Conservation (phyloP, 2,888 invertebrate species). For the Leptura quadrifasciata region DNA sequence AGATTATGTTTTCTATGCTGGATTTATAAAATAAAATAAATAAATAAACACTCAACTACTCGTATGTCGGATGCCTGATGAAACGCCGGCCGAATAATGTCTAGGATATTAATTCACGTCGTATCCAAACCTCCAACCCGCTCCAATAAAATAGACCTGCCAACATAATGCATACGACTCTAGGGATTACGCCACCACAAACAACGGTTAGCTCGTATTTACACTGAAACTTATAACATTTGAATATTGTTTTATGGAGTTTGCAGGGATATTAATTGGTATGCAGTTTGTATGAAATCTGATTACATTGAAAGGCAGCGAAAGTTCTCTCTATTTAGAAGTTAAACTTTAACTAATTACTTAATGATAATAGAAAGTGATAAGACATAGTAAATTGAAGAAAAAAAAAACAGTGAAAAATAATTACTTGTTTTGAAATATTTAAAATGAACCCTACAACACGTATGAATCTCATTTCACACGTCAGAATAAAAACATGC, state of each 20-base stretch:
- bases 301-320: background rate
- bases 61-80: too few relatives aligned
- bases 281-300: background rate
- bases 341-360: background rate
- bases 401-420: too few relatives aligned
- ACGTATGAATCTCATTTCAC: too few relatives aligned
- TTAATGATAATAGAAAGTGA: background rate
- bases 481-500: too few relatives aligned
- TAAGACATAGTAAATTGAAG: too few relatives aligned
- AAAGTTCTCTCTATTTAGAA: background rate
- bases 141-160: background rate
- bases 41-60: too few relatives aligned
- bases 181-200: background rate
- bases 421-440: too few relatives aligned
- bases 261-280: slow-evolving; percentile 1
- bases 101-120: background rate
- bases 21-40: too few relatives aligned
- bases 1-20: too few relatives aligned
- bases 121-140: background rate
- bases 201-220: background rate
- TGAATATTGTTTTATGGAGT: background rate
- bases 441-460: too few relatives aligned
- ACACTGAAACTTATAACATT: slow-evolving; percentile 1
- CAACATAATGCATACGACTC: background rate
- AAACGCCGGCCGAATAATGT: too few relatives aligned